phyloP scores from a whole-genome alignment of 2,113 vertebrate genomes.

The Callospermophilus lateralis region DNA sequence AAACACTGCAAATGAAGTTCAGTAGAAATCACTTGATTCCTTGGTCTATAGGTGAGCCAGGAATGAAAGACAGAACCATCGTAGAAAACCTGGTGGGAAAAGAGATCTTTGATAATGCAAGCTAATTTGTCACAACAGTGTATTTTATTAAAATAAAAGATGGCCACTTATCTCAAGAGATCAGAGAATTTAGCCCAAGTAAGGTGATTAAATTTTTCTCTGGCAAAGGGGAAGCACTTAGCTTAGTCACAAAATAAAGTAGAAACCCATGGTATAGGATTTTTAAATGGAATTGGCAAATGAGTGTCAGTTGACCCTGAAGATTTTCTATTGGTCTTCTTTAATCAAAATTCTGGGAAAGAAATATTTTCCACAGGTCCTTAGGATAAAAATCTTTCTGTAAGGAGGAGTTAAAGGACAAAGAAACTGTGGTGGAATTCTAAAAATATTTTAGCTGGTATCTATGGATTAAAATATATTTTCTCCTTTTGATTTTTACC shows the following conservation, averaged over 20 bases:
- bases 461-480: neutral
- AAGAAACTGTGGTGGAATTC: neutral
- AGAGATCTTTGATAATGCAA: neutral
- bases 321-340: neutral
- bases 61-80: neutral
- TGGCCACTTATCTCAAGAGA: neutral
- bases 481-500: neutral
- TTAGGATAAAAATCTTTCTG: neutral
- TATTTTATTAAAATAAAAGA: neutral
- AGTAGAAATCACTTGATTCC: neutral
- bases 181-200: neutral
- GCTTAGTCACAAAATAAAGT: neutral
- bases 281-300: neutral
- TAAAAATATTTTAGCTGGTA: neutral
- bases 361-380: neutral
- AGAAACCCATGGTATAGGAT: neutral
- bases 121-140: neutral
- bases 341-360: neutral
- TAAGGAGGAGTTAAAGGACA: neutral
- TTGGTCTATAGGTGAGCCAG: neutral
- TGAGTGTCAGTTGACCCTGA: neutral
- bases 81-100: neutral
- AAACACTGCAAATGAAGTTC: neutral
- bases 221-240: neutral
- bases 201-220: neutral